Evolutionary conservation across 2,113 vertebrate genomes (phyloP), one percentile per base, ranked within the genome.

Genomic region (Trematocara zebra): DNA sequence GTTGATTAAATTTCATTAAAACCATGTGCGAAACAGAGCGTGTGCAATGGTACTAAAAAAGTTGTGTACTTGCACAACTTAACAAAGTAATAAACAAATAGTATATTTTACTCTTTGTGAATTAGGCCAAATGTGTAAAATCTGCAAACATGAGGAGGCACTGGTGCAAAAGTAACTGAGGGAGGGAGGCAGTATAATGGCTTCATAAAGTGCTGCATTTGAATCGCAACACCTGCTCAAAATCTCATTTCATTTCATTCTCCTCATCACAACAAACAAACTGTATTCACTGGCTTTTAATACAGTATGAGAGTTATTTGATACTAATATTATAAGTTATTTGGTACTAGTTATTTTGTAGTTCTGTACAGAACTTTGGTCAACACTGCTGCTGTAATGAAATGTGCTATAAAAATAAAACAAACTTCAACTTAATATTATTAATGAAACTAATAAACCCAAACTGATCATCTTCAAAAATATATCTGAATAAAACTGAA

Each of bases 1-100:
- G 35, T 0, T 14, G 3, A 69, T 23, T 20, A 11, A 69, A 42
- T 3, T 23, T 69, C 37, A 15, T 20, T 69, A 23, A 69, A 42
- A 2, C 35, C 61, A 12, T 14, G 35, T 69, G 64, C 20, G 1
- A 23, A 42, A 42, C 11, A 69, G n/a, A 23, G 37, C 12, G 0
- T 15, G 20, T 23, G 0, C 5, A 69, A 15, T 1, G 6, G 64
- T 23, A 69, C 7, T 26, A 23, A 69, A 69, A 42, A 8, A 17
- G 54, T 40, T 5, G 1, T 67, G 18, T 20, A 20, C 6, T 40
- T 40, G 5, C 35, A 67, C 61, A 40, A 67, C 33, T 8, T 12
- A 12, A 53, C 10, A 2, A 69, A 40, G 37, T 14, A 23, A 67
- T 67, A 40, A 67, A 67, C n/a, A 40, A 67, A 20, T 20, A 8